Conservation (phyloP, 92 coral and sea anemone species). For the Palythoa heliodiscus region DNA sequence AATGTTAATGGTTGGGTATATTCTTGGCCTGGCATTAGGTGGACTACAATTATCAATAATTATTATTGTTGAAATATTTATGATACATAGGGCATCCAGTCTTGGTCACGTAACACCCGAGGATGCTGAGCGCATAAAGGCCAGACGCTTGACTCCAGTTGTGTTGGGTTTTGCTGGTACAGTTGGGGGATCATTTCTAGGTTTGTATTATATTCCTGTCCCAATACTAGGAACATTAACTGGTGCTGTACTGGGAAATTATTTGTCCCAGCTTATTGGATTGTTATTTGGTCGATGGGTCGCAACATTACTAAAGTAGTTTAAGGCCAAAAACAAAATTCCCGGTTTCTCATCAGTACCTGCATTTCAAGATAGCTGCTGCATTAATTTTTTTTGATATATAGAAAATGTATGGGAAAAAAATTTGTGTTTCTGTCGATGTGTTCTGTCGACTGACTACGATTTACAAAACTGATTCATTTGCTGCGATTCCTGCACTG, state of each 20-base stretch:
- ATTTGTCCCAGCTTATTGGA: constrained; percentile 73
- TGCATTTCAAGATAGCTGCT: too few relatives aligned
- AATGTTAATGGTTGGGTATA: constrained; percentile 55
- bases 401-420: too few relatives aligned
- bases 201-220: constrained; percentile 64
- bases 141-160: constrained; percentile 80
- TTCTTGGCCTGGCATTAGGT: constrained; percentile 59
- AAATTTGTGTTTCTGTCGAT: too few relatives aligned
- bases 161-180: constrained; percentile 80
- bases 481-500: too few relatives aligned
- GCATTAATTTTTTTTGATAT: too few relatives aligned
- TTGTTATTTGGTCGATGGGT: constrained; percentile 84
- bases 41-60: constrained; percentile 68
- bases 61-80: constrained; percentile 62
- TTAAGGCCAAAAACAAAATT: neutral
- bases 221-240: constrained; percentile 68
- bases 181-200: constrained; percentile 73
- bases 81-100: constrained; percentile 65
- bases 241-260: constrained; percentile 71
- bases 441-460: too few relatives aligned
- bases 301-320: constrained; percentile 58
- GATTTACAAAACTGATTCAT: too few relatives aligned
- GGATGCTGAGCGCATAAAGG: constrained; percentile 89
- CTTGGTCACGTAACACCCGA: constrained; percentile 81
- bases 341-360: neutral